Percentiles rank a stretch among this genome's conserved stretches.
phyloP scores from a whole-genome alignment of 2,797 vertebrate species.

The Pogonophryne albipinna region DNA sequence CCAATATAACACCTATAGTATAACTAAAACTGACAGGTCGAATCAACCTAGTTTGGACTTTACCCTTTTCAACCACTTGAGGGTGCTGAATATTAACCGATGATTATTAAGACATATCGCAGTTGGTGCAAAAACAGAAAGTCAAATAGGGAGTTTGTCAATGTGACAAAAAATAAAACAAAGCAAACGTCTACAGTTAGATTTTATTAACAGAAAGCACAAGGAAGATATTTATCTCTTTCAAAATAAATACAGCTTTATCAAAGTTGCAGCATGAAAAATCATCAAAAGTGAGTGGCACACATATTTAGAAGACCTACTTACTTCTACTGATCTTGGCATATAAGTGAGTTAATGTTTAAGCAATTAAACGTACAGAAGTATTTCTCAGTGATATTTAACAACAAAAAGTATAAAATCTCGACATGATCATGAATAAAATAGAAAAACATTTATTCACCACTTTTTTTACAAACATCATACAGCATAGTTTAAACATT shows the following conservation, averaged over 20 bases:
- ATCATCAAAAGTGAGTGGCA: slow-evolving; percentile 2
- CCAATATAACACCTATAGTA: background rate
- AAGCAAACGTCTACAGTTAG: background rate
- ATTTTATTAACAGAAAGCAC: slow-evolving; percentile 46
- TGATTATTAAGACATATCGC: background rate
- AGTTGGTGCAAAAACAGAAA: background rate
- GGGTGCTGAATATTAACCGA: slow-evolving; percentile 54
- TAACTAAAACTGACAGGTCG: background rate
- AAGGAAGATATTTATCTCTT: slow-evolving; percentile 23
- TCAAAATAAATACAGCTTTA: slow-evolving; percentile 47
- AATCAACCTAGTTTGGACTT: background rate
- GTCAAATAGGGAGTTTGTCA: background rate
- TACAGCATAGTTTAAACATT: slow-evolving; percentile 31
- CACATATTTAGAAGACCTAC: background rate
- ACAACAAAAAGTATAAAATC: slow-evolving; percentile 18
- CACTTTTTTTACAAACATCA: slow-evolving; percentile 31
- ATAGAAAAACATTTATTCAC: slow-evolving; percentile 53
- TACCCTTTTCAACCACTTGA: slow-evolving; percentile 57
- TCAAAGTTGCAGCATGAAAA: slow-evolving; percentile 1
- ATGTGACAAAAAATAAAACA: background rate
- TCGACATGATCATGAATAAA: slow-evolving; percentile 24
- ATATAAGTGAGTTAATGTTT: background rate
- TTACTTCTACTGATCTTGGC: background rate
- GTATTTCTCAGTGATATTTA: background rate
- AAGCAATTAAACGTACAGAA: background rate